phyloP scores from a whole-genome alignment of 2,888 invertebrate species.

The Copidosoma aretas region DNA sequence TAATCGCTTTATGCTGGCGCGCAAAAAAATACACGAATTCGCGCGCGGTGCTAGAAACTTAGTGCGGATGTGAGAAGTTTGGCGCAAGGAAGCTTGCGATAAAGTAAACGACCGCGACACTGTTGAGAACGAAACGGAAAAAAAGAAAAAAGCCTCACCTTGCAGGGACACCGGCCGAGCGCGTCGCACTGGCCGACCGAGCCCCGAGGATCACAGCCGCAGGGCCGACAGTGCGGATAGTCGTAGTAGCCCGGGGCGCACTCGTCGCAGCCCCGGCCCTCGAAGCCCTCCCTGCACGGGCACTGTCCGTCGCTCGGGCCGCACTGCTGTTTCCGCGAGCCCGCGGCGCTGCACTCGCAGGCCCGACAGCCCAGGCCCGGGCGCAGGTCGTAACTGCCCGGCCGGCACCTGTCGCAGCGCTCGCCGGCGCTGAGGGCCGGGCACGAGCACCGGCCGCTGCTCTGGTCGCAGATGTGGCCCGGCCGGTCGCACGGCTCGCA shows the following conservation, averaged over 20 bases:
- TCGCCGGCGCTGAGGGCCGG: slow-evolving; percentile 85
- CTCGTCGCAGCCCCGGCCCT: slow-evolving; percentile 78
- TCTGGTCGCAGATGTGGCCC: slow-evolving; percentile 88
- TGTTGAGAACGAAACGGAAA: background rate
- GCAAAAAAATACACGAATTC: too few species aligned
- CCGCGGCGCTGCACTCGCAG: slow-evolving; percentile 77
- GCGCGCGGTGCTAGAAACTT: too few species aligned
- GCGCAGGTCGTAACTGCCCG: slow-evolving; percentile 82
- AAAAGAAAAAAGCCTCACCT: slow-evolving; percentile 65
- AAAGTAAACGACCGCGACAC: too few species aligned
- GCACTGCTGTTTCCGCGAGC: slow-evolving; percentile 75
- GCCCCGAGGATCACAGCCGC: slow-evolving; percentile 82
- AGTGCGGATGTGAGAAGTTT: too few species aligned
- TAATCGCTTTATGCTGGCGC: too few species aligned
- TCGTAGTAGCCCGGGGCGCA: slow-evolving; percentile 90
- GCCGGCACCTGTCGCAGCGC: slow-evolving; percentile 80
- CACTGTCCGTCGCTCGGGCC: slow-evolving; percentile 78
- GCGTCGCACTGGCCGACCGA: slow-evolving; percentile 79
- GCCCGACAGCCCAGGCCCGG: slow-evolving; percentile 80
- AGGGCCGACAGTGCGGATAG: slow-evolving; percentile 85
- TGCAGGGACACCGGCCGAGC: slow-evolving; percentile 87
- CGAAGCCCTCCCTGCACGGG: slow-evolving; percentile 76
- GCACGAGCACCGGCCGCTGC: slow-evolving; percentile 91
- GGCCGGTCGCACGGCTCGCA: slow-evolving; percentile 80
- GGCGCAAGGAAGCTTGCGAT: too few species aligned